These are phyloP conservation scores for Perizoma affinitatum DNA, from an alignment of 2,888 invertebrate species.

Conservation along the genomic window DNA sequence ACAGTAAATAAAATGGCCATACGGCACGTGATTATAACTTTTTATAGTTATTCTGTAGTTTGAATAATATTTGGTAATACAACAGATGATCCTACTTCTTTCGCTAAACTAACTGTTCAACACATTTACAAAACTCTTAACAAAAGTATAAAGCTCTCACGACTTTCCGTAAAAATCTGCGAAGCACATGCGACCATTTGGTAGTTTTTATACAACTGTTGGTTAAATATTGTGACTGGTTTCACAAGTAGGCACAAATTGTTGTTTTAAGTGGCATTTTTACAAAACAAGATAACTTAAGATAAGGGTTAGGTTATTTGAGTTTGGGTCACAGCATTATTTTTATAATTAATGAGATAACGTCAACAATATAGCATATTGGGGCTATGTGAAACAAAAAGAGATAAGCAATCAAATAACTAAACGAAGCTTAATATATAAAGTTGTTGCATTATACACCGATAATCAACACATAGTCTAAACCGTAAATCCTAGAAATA, in stretches of 20 bases:
- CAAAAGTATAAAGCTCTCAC: slow-evolving; percentile 25
- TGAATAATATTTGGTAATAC: background rate
- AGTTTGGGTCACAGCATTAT: slow-evolving; percentile 20
- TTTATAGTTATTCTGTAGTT: too few relatives aligned
- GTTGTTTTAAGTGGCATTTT: slow-evolving; percentile 32
- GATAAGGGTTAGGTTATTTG: slow-evolving; percentile 13
- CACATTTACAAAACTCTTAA: slow-evolving; percentile 20
- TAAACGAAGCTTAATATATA: too few relatives aligned
- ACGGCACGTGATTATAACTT: too few relatives aligned
- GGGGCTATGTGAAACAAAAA: slow-evolving; percentile 13
- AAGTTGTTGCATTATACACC: too few relatives aligned
- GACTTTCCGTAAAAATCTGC: slow-evolving; percentile 52
- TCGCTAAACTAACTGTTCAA: slow-evolving; percentile 15
- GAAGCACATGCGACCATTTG: slow-evolving; percentile 55
- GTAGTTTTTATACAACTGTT: slow-evolving; percentile 51
- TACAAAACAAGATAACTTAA: slow-evolving; percentile 25
- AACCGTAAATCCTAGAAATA: too few relatives aligned
- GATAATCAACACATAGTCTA: too few relatives aligned
- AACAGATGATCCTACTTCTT: slow-evolving; percentile 8
- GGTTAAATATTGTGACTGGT: slow-evolving; percentile 64
- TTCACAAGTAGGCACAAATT: slow-evolving; percentile 38
- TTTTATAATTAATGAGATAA: slow-evolving; percentile 26
- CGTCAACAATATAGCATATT: slow-evolving; percentile 7
- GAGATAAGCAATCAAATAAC: slow-evolving; percentile 1
- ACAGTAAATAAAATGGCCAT: too few relatives aligned